Evolutionary conservation across 2,888 invertebrate species (phyloP).

Genomic region (Diloba caeruleocephala): DNA sequence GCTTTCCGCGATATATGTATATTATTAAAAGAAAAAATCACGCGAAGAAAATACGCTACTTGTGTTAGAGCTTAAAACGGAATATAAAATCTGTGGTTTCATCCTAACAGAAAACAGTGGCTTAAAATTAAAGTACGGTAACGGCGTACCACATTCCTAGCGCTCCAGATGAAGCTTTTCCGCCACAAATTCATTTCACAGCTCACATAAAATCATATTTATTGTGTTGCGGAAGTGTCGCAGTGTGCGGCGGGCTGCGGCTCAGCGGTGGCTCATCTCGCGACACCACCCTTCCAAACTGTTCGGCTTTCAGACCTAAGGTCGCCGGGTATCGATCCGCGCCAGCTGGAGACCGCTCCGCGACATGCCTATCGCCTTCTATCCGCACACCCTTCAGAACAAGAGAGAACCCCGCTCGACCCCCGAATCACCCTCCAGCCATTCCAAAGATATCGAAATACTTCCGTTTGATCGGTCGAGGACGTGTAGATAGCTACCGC

Average conservation of each 20-base stretch:
- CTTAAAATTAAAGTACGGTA: conserved; percentile 10
- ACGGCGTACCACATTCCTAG: not conserved
- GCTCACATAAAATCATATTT: not conserved
- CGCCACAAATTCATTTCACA: not conserved
- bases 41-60: not conserved
- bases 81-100: not conserved
- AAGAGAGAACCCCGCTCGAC: conserved; percentile 22
- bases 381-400: conserved; percentile 41
- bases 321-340: conserved; percentile 83
- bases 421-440: conserved; percentile 30
- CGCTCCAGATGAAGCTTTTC: not conserved
- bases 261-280: conserved; percentile 48
- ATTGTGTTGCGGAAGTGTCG: conserved; percentile 43
- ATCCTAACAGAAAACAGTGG: conserved; percentile 4
- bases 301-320: conserved; percentile 72
- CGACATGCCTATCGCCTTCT: conserved; percentile 59
- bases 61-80: no score
- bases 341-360: conserved; percentile 76
- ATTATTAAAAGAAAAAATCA: no score
- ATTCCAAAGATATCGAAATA: conserved; percentile 16
- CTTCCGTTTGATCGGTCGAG: conserved; percentile 27
- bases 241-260: conserved; percentile 31
- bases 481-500: conserved; percentile 35
- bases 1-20: no score
- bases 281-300: conserved; percentile 57